Evolutionary conservation across 1,140 invertebrate genomes (phyloP).

Genomic region (Drosophila funebris): DNA sequence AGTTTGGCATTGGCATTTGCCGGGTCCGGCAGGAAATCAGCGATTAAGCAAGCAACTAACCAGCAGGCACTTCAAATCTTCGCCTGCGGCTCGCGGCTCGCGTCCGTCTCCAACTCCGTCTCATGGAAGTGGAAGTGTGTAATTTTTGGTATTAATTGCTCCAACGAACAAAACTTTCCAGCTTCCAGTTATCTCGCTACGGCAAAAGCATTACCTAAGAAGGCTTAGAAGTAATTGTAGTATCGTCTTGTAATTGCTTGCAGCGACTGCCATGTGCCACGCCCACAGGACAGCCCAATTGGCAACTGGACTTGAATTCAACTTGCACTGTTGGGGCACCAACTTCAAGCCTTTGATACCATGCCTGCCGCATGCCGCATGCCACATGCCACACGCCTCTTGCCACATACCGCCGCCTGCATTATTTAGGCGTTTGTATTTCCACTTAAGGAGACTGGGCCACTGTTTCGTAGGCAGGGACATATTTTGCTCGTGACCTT

Average conservation of each 20-base stretch:
- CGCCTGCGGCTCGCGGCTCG: slow-evolving; percentile 36
- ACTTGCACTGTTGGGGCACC: neutral
- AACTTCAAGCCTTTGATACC: neutral
- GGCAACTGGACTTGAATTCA: slow-evolving; percentile 23
- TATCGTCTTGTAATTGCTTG: slow-evolving; percentile 76
- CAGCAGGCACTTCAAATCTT: slow-evolving; percentile 46
- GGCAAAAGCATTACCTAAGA: too few species aligned
- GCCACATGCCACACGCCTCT: neutral
- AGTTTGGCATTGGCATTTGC: neutral
- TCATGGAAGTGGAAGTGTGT: slow-evolving; percentile 69
- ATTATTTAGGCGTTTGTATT: neutral
- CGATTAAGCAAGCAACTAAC: slow-evolving; percentile 77
- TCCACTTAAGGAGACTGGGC: neutral
- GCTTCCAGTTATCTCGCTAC: slow-evolving; percentile 51
- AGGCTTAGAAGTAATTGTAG: slow-evolving; percentile 70
- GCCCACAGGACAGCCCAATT: slow-evolving; percentile 47
- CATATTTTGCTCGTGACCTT: slow-evolving; percentile 69
- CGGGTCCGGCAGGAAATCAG: slow-evolving; percentile 69
- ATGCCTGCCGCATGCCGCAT: neutral
- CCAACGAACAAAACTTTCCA: slow-evolving; percentile 59
- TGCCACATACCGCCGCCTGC: neutral
- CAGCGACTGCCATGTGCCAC: slow-evolving; percentile 51
- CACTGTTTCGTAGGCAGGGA: neutral
- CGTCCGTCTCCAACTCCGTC: slow-evolving; percentile 7
- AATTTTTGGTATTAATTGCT: slow-evolving; percentile 80